Conservation (phyloP, 2,797 vertebrate species). For the Pseudomugil tenellus region DNA sequence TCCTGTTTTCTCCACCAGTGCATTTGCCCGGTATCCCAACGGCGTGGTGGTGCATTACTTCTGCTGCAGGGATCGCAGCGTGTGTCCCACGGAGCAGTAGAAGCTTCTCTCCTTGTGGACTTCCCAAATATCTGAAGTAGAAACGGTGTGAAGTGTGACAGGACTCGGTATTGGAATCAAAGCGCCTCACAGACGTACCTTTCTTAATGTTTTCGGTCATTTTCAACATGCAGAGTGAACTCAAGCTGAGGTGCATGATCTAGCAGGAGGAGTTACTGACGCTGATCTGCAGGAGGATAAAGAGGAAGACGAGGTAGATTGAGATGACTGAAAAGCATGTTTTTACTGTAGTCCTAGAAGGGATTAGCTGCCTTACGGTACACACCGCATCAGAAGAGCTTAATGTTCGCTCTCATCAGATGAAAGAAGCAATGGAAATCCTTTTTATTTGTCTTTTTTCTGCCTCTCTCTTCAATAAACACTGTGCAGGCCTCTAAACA, state of each 20-base stretch:
- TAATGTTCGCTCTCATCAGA: conserved; percentile 13
- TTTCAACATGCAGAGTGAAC: not conserved
- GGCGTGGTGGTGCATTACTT: conserved; percentile 98
- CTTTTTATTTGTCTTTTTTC: not conserved
- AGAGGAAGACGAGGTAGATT: not conserved
- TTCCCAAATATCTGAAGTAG: conserved; percentile 5
- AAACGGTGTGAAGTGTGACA: conserved; percentile 7
- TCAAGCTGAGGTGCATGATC: conserved; percentile 39
- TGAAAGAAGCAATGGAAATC: not conserved
- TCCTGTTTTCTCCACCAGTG: conserved; percentile 77
- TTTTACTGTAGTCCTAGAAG: conserved; percentile 38
- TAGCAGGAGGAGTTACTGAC: conserved; percentile 40
- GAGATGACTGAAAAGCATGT: conserved; percentile 56
- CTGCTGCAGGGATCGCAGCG: conserved; percentile 93
- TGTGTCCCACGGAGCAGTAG: conserved; percentile 82
- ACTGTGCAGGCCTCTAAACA: conserved; percentile 34
- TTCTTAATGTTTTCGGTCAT: not conserved
- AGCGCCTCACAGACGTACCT: conserved; percentile 27
- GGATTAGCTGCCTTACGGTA: conserved; percentile 22
- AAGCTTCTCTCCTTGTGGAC: conserved; percentile 1
- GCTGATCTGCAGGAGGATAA: conserved; percentile 1
- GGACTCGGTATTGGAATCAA: not conserved
- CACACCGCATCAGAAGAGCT: conserved; percentile 1
- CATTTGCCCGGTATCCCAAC: conserved; percentile 96
- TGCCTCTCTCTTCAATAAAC: conserved; percentile 12